Percentiles rank a stretch among this genome's conserved stretches.
Conservation (phyloP, 92 coral and sea anemone genomes). For the Porites lobata region DNA sequence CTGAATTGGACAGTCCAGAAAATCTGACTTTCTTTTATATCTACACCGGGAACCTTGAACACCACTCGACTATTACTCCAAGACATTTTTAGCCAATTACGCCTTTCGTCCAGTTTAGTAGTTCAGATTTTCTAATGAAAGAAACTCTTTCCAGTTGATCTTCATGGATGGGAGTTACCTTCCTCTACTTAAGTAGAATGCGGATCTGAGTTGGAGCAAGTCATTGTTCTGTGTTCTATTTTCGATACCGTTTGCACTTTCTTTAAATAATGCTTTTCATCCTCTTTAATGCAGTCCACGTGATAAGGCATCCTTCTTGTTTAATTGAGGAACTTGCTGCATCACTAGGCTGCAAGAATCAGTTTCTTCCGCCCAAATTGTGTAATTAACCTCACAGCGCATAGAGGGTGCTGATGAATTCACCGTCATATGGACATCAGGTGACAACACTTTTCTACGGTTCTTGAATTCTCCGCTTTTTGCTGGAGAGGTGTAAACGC, state of each 20-base stretch:
- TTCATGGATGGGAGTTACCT: slow-evolving; percentile 23
- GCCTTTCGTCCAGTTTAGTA: slow-evolving; percentile 28
- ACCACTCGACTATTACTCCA: not conserved
- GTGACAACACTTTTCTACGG: not conserved
- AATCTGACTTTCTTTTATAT: slow-evolving; percentile 30
- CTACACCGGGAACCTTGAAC: not conserved
- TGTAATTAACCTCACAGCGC: not conserved
- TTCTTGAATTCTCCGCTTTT: not conserved
- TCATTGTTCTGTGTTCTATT: slow-evolving; percentile 33
- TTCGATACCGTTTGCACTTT: not conserved
- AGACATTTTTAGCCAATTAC: slow-evolving; percentile 43
- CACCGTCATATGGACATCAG: not conserved
- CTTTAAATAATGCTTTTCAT: not conserved
- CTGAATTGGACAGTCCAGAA: not conserved
- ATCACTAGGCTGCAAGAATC: not conserved
- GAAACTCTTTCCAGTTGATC: not conserved
- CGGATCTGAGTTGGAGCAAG: slow-evolving; percentile 10
- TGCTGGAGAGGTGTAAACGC: not conserved
- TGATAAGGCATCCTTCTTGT: not conserved
- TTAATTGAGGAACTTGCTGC: not conserved
- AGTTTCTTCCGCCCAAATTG: not conserved
- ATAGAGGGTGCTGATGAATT: not conserved
- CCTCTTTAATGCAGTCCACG: not conserved
- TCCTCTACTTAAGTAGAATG: slow-evolving; percentile 31
- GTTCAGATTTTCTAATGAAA: not conserved